A percentile compares a stretch with the other conserved stretches of the same genome.
phyloP scores from a whole-genome alignment of 2,888 invertebrate species.

The Chouioia cunea region DNA sequence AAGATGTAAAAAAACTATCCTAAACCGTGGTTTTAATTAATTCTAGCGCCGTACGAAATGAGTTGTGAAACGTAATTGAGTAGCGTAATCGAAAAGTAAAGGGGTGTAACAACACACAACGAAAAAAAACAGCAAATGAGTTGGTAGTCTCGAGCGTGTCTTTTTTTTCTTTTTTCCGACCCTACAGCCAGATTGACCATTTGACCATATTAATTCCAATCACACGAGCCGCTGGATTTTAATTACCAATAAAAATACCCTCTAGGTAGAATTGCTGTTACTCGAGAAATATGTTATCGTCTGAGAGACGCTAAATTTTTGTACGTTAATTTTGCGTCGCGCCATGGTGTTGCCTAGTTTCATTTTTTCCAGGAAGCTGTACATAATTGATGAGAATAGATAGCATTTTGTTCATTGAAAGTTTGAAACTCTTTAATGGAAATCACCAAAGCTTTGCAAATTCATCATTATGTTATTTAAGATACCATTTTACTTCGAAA shows the following conservation, averaged over 20 bases:
- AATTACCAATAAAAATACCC: slow-evolving; percentile 67
- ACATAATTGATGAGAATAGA: no score
- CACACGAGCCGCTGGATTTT: slow-evolving; percentile 65
- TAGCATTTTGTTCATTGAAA: no score
- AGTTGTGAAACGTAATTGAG: slow-evolving; percentile 50
- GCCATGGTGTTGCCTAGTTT: no score
- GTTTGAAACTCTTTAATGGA: no score
- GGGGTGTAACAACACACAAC: slow-evolving; percentile 6
- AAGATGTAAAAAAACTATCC: slow-evolving; percentile 13
- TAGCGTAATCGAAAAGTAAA: slow-evolving; percentile 50
- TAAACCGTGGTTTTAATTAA: slow-evolving; percentile 41
- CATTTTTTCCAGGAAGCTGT: no score
- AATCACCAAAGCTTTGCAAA: no score
- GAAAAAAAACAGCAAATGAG: not conserved
- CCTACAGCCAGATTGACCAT: slow-evolving; percentile 59
- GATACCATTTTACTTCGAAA: no score
- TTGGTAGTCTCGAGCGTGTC: not conserved
- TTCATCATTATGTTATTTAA: no score
- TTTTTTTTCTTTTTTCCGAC: slow-evolving; percentile 50
- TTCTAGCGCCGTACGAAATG: slow-evolving; percentile 43
- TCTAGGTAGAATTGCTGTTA: slow-evolving; percentile 51
- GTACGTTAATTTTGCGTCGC: not conserved
- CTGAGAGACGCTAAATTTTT: slow-evolving; percentile 45
- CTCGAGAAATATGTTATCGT: slow-evolving; percentile 59
- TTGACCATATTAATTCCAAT: slow-evolving; percentile 67